These are phyloP conservation scores for Sus cebifrons DNA, from an alignment of 2,797 vertebrate species.

Conservation along the genomic window DNA sequence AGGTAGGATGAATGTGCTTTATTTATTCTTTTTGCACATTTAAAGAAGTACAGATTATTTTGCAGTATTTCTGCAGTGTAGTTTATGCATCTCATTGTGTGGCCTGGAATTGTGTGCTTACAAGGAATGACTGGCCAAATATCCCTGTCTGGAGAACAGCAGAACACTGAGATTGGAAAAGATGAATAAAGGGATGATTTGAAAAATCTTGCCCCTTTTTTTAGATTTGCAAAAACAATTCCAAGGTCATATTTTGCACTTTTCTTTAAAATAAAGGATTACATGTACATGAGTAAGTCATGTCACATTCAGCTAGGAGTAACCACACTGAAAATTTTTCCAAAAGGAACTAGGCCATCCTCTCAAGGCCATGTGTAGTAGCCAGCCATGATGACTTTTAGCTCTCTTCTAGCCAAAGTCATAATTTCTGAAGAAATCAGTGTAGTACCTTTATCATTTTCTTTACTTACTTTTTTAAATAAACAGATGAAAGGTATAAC, in stretches of 20 bases:
- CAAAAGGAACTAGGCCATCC: conserved; percentile 76
- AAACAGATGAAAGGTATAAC: conserved; percentile 65
- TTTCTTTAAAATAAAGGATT: conserved; percentile 76
- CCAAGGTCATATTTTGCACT: conserved; percentile 58
- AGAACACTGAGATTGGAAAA: conserved; percentile 61
- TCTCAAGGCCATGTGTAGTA: conserved; percentile 75
- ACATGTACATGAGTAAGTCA: conserved; percentile 32
- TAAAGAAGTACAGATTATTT: conserved; percentile 37
- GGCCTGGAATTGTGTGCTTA: conserved; percentile 28
- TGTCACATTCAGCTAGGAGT: conserved; percentile 69
- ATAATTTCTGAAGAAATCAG: conserved; percentile 74
- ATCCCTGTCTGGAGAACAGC: not conserved
- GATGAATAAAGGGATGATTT: conserved; percentile 61
- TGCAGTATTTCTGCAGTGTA: conserved; percentile 56
- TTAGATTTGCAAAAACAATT: conserved; percentile 70
- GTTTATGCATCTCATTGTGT: conserved; percentile 37
- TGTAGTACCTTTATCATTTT: conserved; percentile 58
- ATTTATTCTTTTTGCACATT: conserved; percentile 55
- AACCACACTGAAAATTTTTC: conserved; percentile 72
- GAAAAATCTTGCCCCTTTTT: conserved; percentile 31
- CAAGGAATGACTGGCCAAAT: not conserved
- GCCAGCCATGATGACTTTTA: conserved; percentile 69
- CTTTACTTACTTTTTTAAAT: conserved; percentile 51
- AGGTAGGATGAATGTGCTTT: conserved; percentile 27
- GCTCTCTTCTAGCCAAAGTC: conserved; percentile 49